Base-by-base conservation (phyloP, 2,113 vertebrate species). In the Ceyx cyanopectus region DNA sequence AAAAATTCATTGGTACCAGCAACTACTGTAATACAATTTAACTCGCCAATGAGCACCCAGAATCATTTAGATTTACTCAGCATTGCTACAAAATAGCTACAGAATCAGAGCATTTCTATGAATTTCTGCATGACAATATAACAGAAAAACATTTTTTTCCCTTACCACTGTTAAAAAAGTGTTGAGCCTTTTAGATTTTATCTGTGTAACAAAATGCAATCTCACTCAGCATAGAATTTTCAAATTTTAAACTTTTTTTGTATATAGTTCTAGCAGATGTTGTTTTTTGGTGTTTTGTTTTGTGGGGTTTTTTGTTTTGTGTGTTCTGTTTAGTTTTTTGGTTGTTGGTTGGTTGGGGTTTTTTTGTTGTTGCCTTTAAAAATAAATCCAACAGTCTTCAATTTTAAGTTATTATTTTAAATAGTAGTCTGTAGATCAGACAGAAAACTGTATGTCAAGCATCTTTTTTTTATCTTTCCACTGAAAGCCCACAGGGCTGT, bases 1-100 rank as follows among this genome's bases (percentile, higher is more conserved):
- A 90, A 87, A 93, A 96, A 56, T 81, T 92, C 67, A 46, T 67
- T 76, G 43, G 24, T 50, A 88, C 86, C 62, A 86, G 62, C 56
- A 81, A 81, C 48, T 84, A 51, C 7, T 68, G 58, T 41, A 91
- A 94, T 82, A 85, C 48, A 88, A 78, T 2, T 86, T 62, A 75
- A 86, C 92, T 89, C 69, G 74, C 61, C 40, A 94, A 62, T 8
- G 83, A 78, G 57, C 79, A 78, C 24, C 54, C 76, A 51, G 19
- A 10, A 76, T 62, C 30, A 40, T 62, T 45, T 0, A 87, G 41
- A 73, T 89, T 94, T 79, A 92, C 46, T 85, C 0, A 24, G 66
- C 61, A 75, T 13, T 93, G 41, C 48, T 77, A 93, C 53, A 50
- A n/a, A 81, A 54, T 29, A 81, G 21, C 48, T 73, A 62, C 41